phyloP scores from a whole-genome alignment of 2,113 vertebrate species.

The Brachyistius frenatus region DNA sequence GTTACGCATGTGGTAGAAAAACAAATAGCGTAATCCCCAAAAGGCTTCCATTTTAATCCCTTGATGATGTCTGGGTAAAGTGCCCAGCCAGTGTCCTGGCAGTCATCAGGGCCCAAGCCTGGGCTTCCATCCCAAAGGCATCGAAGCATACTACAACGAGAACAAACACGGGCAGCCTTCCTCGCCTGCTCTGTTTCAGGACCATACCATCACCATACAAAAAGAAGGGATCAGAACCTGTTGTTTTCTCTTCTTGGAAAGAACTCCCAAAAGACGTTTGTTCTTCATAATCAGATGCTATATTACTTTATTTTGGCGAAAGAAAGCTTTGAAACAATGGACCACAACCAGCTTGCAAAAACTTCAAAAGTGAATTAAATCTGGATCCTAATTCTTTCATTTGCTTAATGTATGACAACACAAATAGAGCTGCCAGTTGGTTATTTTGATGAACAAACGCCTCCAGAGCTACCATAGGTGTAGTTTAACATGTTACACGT shows the following conservation, averaged over 20 bases:
- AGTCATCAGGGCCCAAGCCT: constrained; percentile 57
- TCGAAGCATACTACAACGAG: constrained; percentile 70
- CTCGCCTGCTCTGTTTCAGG: constrained; percentile 60
- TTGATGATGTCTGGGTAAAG: constrained; percentile 72
- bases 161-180: constrained; percentile 71
- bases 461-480: not conserved
- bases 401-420: constrained; percentile 20
- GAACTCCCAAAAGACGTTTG: constrained; percentile 1
- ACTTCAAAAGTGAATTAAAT: constrained; percentile 49
- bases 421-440: constrained; percentile 5
- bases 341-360: constrained; percentile 35
- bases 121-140: constrained; percentile 71
- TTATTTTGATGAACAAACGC: constrained; percentile 16
- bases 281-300: constrained; percentile 20
- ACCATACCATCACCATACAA: constrained; percentile 9
- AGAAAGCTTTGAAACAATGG: constrained; percentile 31
- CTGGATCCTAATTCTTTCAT: constrained; percentile 21
- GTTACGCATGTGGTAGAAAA: constrained; percentile 52
- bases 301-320: constrained; percentile 3
- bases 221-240: constrained; percentile 5
- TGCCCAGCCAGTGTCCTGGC: constrained; percentile 72
- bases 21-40: constrained; percentile 68
- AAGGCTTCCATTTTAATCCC: constrained; percentile 75
- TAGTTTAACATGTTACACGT: constrained; percentile 8
- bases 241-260: not conserved